phyloP scores from a whole-genome alignment of 1,140 invertebrate genomes.

The Littorina saxatilis region DNA sequence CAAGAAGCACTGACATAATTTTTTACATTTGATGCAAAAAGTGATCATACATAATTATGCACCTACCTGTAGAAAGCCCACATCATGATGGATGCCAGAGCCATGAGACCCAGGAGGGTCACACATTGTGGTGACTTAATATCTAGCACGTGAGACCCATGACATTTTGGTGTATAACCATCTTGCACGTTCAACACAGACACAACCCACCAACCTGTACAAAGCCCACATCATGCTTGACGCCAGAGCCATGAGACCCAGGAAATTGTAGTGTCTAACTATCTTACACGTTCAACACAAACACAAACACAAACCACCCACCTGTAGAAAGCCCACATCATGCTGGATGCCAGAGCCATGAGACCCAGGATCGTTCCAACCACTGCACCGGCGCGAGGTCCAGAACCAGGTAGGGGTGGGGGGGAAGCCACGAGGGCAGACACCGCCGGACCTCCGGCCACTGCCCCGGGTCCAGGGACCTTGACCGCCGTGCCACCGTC shows the following conservation, averaged over 20 bases:
- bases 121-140: too few species aligned
- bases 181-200: too few species aligned
- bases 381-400: slow-evolving; percentile 61
- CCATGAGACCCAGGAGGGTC: slow-evolving; percentile 65
- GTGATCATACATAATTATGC: too few species aligned
- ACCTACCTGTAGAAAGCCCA: slow-evolving; percentile 69
- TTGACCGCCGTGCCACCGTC: slow-evolving; percentile 40
- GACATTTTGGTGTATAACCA: too few species aligned
- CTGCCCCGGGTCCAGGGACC: slow-evolving; percentile 41
- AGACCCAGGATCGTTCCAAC: slow-evolving; percentile 69
- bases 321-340: slow-evolving; percentile 72
- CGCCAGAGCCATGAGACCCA: slow-evolving; percentile 63
- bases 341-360: slow-evolving; percentile 58
- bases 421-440: slow-evolving; percentile 37
- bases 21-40: too few species aligned
- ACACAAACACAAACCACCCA: slow-evolving; percentile 5
- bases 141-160: too few species aligned
- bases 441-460: slow-evolving; percentile 28
- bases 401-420: slow-evolving; percentile 35
- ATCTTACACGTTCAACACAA: too few species aligned
- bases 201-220: slow-evolving; percentile 59
- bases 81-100: slow-evolving; percentile 62
- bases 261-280: too few species aligned
- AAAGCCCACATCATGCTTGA: slow-evolving; percentile 71
- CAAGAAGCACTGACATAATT: too few species aligned